phyloP scores from a whole-genome alignment of 2,113 vertebrate genomes.

The Aegotheles bennettii region DNA sequence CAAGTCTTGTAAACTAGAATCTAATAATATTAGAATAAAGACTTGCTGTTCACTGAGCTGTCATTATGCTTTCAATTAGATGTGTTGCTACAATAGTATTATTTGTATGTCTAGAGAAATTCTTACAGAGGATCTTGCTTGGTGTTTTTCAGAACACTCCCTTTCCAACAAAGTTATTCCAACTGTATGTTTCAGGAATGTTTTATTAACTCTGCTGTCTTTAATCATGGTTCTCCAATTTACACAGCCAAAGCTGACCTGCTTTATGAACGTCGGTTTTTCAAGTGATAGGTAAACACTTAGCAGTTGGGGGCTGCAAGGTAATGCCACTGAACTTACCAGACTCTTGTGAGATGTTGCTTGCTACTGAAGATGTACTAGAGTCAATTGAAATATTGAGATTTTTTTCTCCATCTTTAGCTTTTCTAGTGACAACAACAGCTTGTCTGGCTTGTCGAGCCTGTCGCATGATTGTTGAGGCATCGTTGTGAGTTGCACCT shows the following conservation, averaged over 20 bases:
- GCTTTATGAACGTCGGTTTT: neutral
- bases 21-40: neutral
- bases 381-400: neutral
- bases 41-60: neutral
- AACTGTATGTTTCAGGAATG: neutral
- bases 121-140: neutral
- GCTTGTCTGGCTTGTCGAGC: constrained; percentile 83
- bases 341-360: constrained; percentile 11
- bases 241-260: neutral
- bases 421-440: constrained; percentile 85
- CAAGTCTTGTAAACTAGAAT: neutral
- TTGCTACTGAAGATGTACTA: constrained; percentile 8
- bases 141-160: neutral
- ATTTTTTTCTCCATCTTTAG: constrained; percentile 15
- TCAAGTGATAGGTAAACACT: neutral
- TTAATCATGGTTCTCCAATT: neutral
- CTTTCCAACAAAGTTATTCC: neutral
- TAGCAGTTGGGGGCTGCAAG: neutral
- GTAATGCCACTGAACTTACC: neutral
- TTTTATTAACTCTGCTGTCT: neutral
- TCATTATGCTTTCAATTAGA: neutral
- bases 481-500: constrained; percentile 78
- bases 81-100: neutral
- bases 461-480: constrained; percentile 82
- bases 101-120: neutral